Evolutionary conservation across 2,113 vertebrate genomes (phyloP), one percentile per base, ranked within the genome.

Genomic region (Protobothrops mucrosquamatus): DNA sequence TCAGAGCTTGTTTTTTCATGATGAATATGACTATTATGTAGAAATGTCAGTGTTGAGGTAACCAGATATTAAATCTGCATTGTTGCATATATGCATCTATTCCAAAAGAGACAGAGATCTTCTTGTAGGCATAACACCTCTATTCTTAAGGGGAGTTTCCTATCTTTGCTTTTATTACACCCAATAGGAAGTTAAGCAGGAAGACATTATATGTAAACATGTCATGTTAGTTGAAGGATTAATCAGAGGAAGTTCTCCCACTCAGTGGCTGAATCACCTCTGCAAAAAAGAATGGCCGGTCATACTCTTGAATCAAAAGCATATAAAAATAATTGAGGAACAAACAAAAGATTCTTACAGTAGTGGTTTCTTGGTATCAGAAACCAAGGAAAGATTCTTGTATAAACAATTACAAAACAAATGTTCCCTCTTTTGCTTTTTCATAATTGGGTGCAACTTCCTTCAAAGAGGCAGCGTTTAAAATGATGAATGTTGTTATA

Each of bases 331-430:
- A 94, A 95, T 91, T 93, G 74, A 92, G 90, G 54, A 61, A 94
- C 91, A 95, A 94, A 92, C 86, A 93, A 94, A 91, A 93, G 92
- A 11, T 26, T 93, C 87, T 55, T 88, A n/a, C 90, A 61, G 52
- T 69, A 93, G 88, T 91, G 29, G 81, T 93, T 95, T 94, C 92
- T 95, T 90, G 94, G 91, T 87, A 93, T 91, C 59, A 61, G 57
- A 64, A 91, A 90, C 86, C 55, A 88, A 88, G 6, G 92, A 94
- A 94, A 88, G 26, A 3, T 85, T 95, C 85, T 56, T 86, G 22
- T 91, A 85, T 92, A 64, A 95, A 93, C 92, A 91, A 91, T 94
- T 93, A 64, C 85, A 43, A 74, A 64, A 90, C 81, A 88, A 93
- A 94, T 52, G 59, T 86, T 92, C n/a, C 54, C 34, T 85, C 11